A percentile compares a stretch with the other conserved stretches of the same genome.
phyloP scores from a whole-genome alignment of 2,113 vertebrate species.

The Falcunculus frontatus region DNA sequence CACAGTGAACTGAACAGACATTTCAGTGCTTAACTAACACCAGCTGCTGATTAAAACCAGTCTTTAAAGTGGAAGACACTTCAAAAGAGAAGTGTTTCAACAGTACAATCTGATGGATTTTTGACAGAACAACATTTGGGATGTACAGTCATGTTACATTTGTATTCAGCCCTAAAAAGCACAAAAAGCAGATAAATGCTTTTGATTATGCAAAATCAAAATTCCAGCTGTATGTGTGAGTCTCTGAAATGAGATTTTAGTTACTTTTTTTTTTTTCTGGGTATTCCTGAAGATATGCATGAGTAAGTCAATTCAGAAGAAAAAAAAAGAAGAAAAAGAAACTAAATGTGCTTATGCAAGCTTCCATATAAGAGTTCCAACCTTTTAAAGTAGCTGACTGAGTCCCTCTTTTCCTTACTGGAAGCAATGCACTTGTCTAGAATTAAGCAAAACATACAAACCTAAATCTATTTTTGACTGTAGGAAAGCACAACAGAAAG shows the following conservation, averaged over 20 bases:
- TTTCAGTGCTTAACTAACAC: not conserved
- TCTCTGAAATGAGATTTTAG: not conserved
- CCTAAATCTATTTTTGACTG: not conserved
- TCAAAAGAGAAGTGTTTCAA: not conserved
- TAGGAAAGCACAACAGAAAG: conserved; percentile 7
- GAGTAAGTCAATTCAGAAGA: not conserved
- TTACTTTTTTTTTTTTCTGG: not conserved
- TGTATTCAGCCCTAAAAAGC: not conserved
- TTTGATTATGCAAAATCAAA: conserved; percentile 5
- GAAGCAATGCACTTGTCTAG: not conserved
- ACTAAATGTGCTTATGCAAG: not conserved
- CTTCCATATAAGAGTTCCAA: not conserved
- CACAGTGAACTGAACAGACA: not conserved
- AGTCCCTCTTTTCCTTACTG: not conserved
- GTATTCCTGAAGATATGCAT: not conserved
- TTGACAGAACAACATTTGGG: not conserved
- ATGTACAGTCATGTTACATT: not conserved
- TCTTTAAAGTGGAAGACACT: not conserved
- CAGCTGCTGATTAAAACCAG: not conserved
- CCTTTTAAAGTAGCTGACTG: not conserved
- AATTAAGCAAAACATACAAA: conserved; percentile 9
- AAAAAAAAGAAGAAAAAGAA: not conserved
- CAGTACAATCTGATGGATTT: not conserved
- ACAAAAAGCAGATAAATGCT: not conserved
- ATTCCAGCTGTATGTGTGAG: not conserved